Base-by-base conservation (phyloP, 2,888 invertebrate species). In the Tillus elongatus region DNA sequence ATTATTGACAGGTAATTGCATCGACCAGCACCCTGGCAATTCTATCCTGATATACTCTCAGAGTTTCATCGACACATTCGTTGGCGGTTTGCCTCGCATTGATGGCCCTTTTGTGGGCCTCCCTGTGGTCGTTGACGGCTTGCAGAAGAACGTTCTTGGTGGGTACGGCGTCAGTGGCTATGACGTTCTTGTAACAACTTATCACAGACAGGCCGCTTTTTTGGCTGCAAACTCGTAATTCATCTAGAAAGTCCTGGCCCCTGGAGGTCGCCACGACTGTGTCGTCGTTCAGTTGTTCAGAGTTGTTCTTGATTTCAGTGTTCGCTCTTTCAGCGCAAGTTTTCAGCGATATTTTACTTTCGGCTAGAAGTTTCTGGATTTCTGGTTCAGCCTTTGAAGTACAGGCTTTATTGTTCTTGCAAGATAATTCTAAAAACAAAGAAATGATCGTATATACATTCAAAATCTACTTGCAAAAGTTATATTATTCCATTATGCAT, bases 111-210 rank as follows among this genome's bases (percentile, higher is more conserved):
- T 52, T 40, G 38, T 60, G 56, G 3, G 51, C 53, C 3, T 24
- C 26, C 33, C 52, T 55, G 42, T 62, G 60, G 3, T 44, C 45
- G 13, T 51, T 46, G 12, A 61, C 53, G 9, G 57, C 54, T 3
- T 52, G 45, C 40, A 61, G 37, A n/a, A 63, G 33, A 13, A 47
- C 43, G 6, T 36, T 33, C 43, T 61, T 63, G 9, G 60, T 48
- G 1, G 63, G 60, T 24, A 45, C 35, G 2, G 61, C 54, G 13
- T 56, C 54, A 8, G 41, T 45, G 2, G 43, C 42, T 4, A 61
- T 60, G 11, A 60, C 51, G 13, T 52, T 51, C 40, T 52, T 55
- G 40, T 61, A 62, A 36, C 61, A 63, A 15, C 49, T 38, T 33
- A 60, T 51, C 29, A 57, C 51, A 10, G 48, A 49, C 15, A 57